Percentiles rank a stretch among this genome's conserved stretches.
These are phyloP conservation scores for Pantala flavescens DNA, from an alignment of 1,140 invertebrate genomes.

Conservation along the genomic window DNA sequence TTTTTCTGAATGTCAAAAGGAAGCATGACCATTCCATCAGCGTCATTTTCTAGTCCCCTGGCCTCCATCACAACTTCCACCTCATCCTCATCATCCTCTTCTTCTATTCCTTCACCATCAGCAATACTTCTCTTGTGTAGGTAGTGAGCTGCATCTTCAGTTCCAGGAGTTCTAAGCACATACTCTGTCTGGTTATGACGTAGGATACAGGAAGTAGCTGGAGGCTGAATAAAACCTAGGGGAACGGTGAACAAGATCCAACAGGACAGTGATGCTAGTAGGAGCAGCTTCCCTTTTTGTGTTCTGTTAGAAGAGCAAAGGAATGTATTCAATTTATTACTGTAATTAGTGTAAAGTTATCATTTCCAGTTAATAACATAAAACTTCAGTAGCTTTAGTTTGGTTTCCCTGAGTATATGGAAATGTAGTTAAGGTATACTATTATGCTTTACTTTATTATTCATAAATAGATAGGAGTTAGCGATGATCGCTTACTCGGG, in stretches of 20 bases:
- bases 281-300: slow-evolving; percentile 73
- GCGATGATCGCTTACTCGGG: no score
- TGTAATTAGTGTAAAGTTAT: no score
- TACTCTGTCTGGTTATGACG: slow-evolving; percentile 58
- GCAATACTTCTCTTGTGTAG: neutral
- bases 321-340: neutral
- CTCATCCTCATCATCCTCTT: neutral
- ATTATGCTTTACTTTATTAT: no score
- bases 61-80: neutral
- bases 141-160: neutral
- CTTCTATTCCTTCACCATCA: neutral
- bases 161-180: slow-evolving; percentile 33
- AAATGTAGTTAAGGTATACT: no score
- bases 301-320: slow-evolving; percentile 43
- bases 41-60: neutral
- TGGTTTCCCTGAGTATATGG: no score
- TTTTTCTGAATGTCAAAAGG: neutral
- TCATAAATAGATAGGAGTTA: no score
- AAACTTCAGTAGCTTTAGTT: no score
- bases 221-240: slow-evolving; percentile 88
- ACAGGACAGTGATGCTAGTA: slow-evolving; percentile 82
- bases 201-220: slow-evolving; percentile 75
- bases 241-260: slow-evolving; percentile 97
- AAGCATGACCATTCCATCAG: neutral
- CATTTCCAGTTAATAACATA: no score